Evolutionary conservation across 2,797 vertebrate genomes (phyloP), one percentile per base, ranked within the genome.

Genomic region (Danio kyathit): DNA sequence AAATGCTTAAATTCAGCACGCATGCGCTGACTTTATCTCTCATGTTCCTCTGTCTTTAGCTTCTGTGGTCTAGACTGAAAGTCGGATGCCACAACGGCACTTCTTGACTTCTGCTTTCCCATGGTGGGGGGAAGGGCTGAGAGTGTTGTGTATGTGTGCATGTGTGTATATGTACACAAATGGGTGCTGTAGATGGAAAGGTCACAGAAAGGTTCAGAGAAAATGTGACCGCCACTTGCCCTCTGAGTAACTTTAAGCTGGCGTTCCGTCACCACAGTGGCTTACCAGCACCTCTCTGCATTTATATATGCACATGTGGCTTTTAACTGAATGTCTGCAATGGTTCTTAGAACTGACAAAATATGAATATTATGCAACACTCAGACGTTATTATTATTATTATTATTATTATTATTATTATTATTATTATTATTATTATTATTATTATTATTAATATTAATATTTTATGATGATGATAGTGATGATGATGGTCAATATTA

Each of bases 91-190:
- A 82, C 81, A 87, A 85, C 79, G 76, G 61, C 81, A 65, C 74
- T 43, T 74, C 40, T 69, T 44, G 54, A 67, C 83, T 87, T 87
- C 86, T 87, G 84, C 84, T 87, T 87, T 86, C 86, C 86, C 86
- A 87, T 85, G 81, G 81, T 4, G 56, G 81, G 72, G 70, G 74
- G 77, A 41, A 73, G 72, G 81, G 80, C 54, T 57, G 74, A 54
- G 48, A 13, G 61, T 72, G 74, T 59, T 76, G 49, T 74, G 43
- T 81, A 54, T 79, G 70, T 66, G 76, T 38, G 52, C 59, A 44
- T 67, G 40, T 84, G 74, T 81, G 72, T 78, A 46, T 85, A 66
- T 79, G 43, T 76, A 64, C 41, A 60, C 54, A 54, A 41, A 46
- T 52, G 44, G 71, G 61, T 78, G 71, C 76, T 66, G 72, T 52